phyloP scores from a whole-genome alignment of 2,888 invertebrate species.

The Drosophila nr. medialis region DNA sequence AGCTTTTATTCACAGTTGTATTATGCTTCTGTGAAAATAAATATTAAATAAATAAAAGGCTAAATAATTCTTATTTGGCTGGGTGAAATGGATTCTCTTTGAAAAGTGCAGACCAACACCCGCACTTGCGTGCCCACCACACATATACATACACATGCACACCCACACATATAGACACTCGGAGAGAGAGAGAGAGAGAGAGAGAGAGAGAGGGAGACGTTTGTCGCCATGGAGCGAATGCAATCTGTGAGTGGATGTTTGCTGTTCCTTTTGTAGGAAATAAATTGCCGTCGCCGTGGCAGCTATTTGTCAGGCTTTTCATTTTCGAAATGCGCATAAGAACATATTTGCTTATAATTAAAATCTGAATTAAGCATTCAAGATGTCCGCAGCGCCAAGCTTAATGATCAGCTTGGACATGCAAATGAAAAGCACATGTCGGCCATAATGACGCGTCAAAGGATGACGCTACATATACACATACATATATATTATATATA shows the following conservation, averaged over 20 bases:
- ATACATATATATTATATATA: neutral
- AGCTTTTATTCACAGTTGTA: neutral
- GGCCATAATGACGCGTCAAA: conserved; percentile 48
- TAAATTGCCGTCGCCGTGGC: conserved; percentile 8
- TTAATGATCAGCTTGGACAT: conserved; percentile 31
- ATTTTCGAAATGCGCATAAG: conserved; percentile 49
- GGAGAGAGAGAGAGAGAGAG: conserved; percentile 2
- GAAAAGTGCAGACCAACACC: conserved; percentile 7
- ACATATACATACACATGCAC: conserved; percentile 7
- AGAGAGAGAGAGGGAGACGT: neutral
- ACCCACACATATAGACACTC: neutral
- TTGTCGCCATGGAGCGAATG: conserved; percentile 28
- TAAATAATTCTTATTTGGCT: conserved; percentile 24
- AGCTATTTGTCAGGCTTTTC: conserved; percentile 47
- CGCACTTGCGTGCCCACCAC: neutral
- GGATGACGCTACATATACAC: conserved; percentile 32
- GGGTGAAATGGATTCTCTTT: conserved; percentile 5
- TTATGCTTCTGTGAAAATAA: neutral
- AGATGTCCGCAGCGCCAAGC: conserved; percentile 18
- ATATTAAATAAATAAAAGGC: neutral
- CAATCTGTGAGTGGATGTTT: conserved; percentile 13
- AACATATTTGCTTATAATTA: conserved; percentile 63
- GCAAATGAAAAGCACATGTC: conserved; percentile 64
- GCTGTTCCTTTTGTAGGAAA: conserved; percentile 31
- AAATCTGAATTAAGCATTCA: conserved; percentile 45